Evolutionary conservation across 1,140 invertebrate genomes (phyloP).

Genomic region (Manduca sexta): DNA sequence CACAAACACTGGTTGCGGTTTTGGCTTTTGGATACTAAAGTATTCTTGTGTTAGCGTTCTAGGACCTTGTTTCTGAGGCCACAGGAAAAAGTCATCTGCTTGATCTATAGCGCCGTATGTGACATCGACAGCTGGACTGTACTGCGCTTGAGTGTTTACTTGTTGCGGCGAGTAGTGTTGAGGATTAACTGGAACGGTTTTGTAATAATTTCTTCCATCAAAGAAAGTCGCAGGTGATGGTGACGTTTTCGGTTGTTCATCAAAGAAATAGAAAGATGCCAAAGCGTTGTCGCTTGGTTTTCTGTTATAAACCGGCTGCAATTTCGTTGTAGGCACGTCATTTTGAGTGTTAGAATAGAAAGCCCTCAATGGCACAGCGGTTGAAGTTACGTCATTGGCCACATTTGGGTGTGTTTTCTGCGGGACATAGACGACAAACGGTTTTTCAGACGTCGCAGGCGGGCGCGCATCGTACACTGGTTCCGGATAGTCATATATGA

Average conservation of each 20-base stretch:
- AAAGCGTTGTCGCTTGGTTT: constrained; percentile 66
- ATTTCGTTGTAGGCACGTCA: constrained; percentile 71
- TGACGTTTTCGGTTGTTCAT: constrained; percentile 69
- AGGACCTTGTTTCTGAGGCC: constrained; percentile 71
- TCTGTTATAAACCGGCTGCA: constrained; percentile 62
- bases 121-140: constrained; percentile 52
- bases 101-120: constrained; percentile 65
- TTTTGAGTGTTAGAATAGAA: constrained; percentile 75
- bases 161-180: constrained; percentile 31
- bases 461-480: constrained; percentile 54
- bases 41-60: constrained; percentile 68
- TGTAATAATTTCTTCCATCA: constrained; percentile 68
- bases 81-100: constrained; percentile 59
- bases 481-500: constrained; percentile 60
- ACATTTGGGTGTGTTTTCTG: constrained; percentile 43
- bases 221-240: constrained; percentile 51
- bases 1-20: constrained; percentile 47
- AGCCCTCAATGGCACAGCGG: constrained; percentile 74
- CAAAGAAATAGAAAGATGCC: constrained; percentile 75
- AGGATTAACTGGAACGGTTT: constrained; percentile 51
- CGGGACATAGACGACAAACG: constrained; percentile 69
- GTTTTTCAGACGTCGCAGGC: constrained; percentile 60
- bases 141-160: constrained; percentile 43
- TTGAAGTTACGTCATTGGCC: constrained; percentile 67
- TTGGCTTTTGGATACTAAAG: constrained; percentile 66